These are phyloP conservation scores for Speoplatyrhinus poulsoni DNA, from an alignment of 2,113 vertebrate species.

Conservation along the genomic window DNA sequence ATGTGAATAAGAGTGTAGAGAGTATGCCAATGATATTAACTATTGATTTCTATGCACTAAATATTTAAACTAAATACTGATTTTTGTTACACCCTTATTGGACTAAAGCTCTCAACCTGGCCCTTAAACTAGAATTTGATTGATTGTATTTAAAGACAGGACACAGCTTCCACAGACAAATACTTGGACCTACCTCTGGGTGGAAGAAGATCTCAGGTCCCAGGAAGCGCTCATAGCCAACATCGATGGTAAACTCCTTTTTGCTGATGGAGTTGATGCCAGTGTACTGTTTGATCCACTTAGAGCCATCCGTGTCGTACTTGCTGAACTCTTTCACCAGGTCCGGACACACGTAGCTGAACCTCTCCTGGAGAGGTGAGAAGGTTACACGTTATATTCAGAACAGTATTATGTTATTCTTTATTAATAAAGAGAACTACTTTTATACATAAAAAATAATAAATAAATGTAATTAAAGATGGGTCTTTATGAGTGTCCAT, in stretches of 20 bases:
- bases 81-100: too few species aligned
- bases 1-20: too few species aligned
- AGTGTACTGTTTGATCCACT: conserved; percentile 99
- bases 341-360: conserved; percentile 96
- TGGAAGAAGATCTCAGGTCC: conserved; percentile 99
- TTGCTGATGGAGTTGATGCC: conserved; percentile 96
- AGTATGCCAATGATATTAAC: too few species aligned
- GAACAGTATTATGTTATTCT: not conserved
- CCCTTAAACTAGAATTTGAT: too few species aligned
- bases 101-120: too few species aligned
- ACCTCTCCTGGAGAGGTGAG: conserved; percentile 83
- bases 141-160: not conserved
- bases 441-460: too few species aligned
- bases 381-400: not conserved
- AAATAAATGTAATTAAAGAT: too few species aligned
- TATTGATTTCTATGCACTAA: too few species aligned
- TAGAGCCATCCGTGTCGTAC: conserved; percentile 94
- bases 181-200: conserved; percentile 82
- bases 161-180: not conserved
- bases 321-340: conserved; percentile 98
- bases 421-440: too few species aligned
- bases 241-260: conserved; percentile 97
- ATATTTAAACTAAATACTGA: too few species aligned
- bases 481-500: too few species aligned
- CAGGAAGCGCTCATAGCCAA: conserved; percentile 96